Evolutionary conservation across 2,113 vertebrate genomes (phyloP), one percentile per base, ranked within the genome.

Genomic region (Bufo gargarizans): DNA sequence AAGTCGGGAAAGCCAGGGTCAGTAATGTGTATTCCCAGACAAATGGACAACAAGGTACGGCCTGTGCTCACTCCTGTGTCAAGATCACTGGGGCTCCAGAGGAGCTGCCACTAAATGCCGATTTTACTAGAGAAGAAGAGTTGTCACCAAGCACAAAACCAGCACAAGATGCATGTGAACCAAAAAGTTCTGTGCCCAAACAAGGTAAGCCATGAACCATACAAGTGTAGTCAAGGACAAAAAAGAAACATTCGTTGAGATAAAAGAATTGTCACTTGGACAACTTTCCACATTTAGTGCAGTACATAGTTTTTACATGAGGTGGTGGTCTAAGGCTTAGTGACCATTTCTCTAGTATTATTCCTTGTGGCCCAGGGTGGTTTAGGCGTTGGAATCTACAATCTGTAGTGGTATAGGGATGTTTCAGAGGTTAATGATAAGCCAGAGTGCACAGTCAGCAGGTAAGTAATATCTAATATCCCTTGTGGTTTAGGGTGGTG

Each of bases 11-110:
- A 0, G 93, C 95, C 0, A 93, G 91, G 49, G 91, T 93, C 80
- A 93, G 90, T 87, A 93, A 93, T 49, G 92, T 94, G 17, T 93
- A 93, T 90, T 93, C 92, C 11, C 95, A 96, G 17, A 95, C 95
- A 90, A 95, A 96, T 82, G 96, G 95, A 87, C 92, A 95, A 91
- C 94, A 96, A 17, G 92, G 93, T 91, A 79, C 94, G 93, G 6
- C 92, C n/a, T 85, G 80, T 76, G 77, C 77, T 17, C 47, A 81
- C 11, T 88, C 89, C 6, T 85, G 74, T 58, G 86, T 78, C 33
- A 90, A 96, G 92, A 90, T 94, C 81, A 89, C 91, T 4, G 94
- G 95, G 56, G 91, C 91, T 61, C 92, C 92, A 43, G 95, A 96
- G 0, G 94, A 94, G 50, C 93, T 88, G n/a, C 81, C 87, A 16